These are phyloP conservation scores for Crossaster papposus DNA, from an alignment of 53 echinoderm and acorn worm species.

Conservation along the genomic window DNA sequence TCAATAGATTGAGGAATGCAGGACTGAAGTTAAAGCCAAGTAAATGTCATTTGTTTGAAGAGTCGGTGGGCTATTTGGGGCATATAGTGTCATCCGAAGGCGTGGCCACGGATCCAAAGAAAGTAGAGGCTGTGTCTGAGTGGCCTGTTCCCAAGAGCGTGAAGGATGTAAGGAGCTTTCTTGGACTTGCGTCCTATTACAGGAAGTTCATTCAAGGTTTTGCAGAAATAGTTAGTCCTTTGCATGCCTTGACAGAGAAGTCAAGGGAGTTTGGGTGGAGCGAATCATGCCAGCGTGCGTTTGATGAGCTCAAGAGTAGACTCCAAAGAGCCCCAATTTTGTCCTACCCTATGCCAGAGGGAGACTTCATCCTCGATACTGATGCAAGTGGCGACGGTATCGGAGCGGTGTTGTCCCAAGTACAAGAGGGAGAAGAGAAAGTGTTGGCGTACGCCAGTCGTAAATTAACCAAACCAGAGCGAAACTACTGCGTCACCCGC, in stretches of 20 bases:
- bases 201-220: conserved; percentile 48
- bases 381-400: conserved; percentile 44
- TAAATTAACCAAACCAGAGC: conserved; percentile 17
- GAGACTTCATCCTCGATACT: conserved; percentile 37
- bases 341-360: conserved; percentile 33
- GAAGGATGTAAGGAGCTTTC: conserved; percentile 47
- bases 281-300: conserved; percentile 38
- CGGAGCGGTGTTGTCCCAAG: conserved; percentile 34
- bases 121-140: conserved; percentile 22
- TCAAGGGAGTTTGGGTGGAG: conserved; percentile 35
- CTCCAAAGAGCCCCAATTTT: conserved; percentile 48
- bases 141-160: conserved; percentile 40
- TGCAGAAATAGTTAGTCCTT: conserved; percentile 53
- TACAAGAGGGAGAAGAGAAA: conserved; percentile 7
- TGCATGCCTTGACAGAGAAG: conserved; percentile 44
- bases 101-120: conserved; percentile 48
- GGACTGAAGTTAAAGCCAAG: conserved; percentile 25
- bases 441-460: conserved; percentile 57
- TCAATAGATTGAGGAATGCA: conserved; percentile 15
- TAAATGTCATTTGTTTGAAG: conserved; percentile 27
- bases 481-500: conserved; percentile 56
- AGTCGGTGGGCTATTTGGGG: conserved; percentile 35
- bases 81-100: conserved; percentile 33
- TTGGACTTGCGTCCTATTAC: conserved; percentile 57
- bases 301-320: conserved; percentile 6